Evolutionary conservation across 2,888 invertebrate species (phyloP), one percentile per base, ranked within the genome.

Genomic region (Machimus rusticus): DNA sequence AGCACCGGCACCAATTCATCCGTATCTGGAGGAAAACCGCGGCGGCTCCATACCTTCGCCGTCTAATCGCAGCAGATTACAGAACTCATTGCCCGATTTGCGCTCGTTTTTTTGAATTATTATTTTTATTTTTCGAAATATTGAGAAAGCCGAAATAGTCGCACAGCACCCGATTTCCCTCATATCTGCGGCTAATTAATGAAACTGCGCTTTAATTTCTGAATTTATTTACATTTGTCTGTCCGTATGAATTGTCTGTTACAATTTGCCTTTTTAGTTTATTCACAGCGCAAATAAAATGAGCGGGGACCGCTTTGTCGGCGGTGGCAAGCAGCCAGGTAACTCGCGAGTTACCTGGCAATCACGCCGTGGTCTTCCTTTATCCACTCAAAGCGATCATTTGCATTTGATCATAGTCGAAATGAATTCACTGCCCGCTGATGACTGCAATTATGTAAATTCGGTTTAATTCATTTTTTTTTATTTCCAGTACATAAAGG

Each of bases 391-490:
- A 66, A 81, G 55, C 51, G 81, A 81, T 81, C 81, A 81, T 81
- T 81, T 81, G 81, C 81, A 81, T 81, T 81, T 81, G 81, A 55
- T 51, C 81, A 81, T 81, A 81, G 81, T 55, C 31, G 81, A 81
- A 81, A 81, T 81, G 81, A 81, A 81, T 81, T 81, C 55, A 34
- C 51, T 81, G 51, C 51, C 55, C 81, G 51, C 43, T 81, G 81
- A 81, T 81, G 81, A 81, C 81, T 81, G 81, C 81, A 81, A 81
- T 81, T 81, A 81, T 81, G 81, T 81, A 81, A 81, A 81, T 81
- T 81, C 81, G 55, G 28, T 81, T 81, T 55, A 51, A 81, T 81
- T 51, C 46, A 37, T 5, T 78, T 43, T 78, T 23, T 46, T 14
- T 43, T 43, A 1, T 12, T n/a, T 51, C 1, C 1, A 12, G 12